Evolutionary conservation across 2,113 vertebrate genomes (phyloP), one percentile per base, ranked within the genome.

Genomic region (Tympanuchus pallidicinctus): DNA sequence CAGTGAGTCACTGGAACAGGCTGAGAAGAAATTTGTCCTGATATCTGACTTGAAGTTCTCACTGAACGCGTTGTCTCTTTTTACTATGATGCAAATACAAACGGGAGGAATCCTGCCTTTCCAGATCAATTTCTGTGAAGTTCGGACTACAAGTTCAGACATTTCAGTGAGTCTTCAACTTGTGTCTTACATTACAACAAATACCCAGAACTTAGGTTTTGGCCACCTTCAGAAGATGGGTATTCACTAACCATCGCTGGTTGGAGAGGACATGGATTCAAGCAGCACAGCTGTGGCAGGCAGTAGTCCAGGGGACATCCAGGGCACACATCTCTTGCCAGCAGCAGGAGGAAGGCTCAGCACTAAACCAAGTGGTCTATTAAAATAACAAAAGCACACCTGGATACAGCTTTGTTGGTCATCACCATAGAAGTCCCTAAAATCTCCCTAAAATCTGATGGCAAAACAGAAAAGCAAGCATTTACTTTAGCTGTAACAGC

Each of bases 401-500:
- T 30, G 20, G 11, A 20, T 22, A 48, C 18, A 63, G 25, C 45
- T 88, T 59, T 66, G 28, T 74, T 85, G 32, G 18, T 13, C 3
- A 13, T 59, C 42, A 43, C 15, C 42, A 43, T 43, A 43, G 42
- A 43, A 43, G 16, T 16, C 42, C 42, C 15, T 43, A 43, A 43
- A 43, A 16, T 43, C 42, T 43, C 42, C 67, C 36, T 28, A 45
- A 66, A 91, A 89, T 54, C 30, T 82, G 56, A 79, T 48, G 11
- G 50, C 59, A 82, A 82, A 80, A 42, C 54, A 89, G 64, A 79
- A 89, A 73, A 40, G 7, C 13, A 38, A 0, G 16, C 4, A 1
- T 76, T 87, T 86, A 32, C 47, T 86, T 42, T 10, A 82, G 18
- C 12, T 82, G 40, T 30, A 92, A 40, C 75, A 82, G 82, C 40